Base-by-base conservation (phyloP, 2,797 vertebrate genomes). In the Sebastes steindachneri region DNA sequence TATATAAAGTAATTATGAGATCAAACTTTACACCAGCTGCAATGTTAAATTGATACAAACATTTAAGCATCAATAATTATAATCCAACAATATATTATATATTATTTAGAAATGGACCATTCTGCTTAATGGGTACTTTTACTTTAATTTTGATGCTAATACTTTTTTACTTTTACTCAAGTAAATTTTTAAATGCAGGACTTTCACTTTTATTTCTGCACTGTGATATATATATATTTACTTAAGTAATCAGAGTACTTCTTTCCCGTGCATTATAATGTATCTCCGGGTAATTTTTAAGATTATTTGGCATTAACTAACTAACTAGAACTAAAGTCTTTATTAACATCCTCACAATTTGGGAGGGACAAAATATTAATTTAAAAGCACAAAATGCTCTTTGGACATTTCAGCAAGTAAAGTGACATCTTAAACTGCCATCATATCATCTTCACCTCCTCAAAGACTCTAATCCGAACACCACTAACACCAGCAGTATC, bases 371-470 rank as follows among this genome's bases (percentile, higher is more conserved):
- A 17, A n/a, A 11, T 37, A 15, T 26, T 1, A 31, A 29, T 11
- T n/a, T 19, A 69, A 28, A 73, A 67, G 3, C 25, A 9, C 17
- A 28, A 35, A 76, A 62, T 54, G 11, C 1, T 72, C n/a, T 14
- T 1, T 4, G 33, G 45, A 60, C 31, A 23, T 76, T 69, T 66
- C 7, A 45, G 57, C 19, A 71, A 63, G 10, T 26, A 64, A 75
- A 76, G 3, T 60, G 8, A 75, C 1, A 0, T 51, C 60, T 68
- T 23, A 53, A 66, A 57, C 51, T 80, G 10, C 17, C 60, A 25
- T 65, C 59, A 41, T 54, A 73, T 80, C 29, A 65, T 76, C 69
- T 67, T 37, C 37, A 62, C 41, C 55, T 48, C 59, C 15, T 79
- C 28, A 73, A 41, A 73, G n/a, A 59, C 63, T 68, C 25, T 48